Base-by-base conservation (phyloP, 2,888 invertebrate species). In the Lutraria lutraria region DNA sequence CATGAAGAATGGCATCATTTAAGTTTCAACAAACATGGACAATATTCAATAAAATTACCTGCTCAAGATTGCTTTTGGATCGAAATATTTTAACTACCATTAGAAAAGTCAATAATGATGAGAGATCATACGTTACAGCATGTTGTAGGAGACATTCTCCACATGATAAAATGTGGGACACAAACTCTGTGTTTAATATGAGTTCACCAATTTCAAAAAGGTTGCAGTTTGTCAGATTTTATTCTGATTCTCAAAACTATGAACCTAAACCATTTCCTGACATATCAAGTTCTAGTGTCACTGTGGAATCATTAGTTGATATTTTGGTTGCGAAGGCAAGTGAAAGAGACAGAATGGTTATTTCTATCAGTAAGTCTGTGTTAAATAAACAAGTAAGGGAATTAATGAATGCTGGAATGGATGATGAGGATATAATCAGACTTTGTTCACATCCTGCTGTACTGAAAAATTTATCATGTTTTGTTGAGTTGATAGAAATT, bases 321-420 rank as follows among this genome's bases (percentile, higher is more conserved):
- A 12, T n/a, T 43, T 76, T 88, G 43, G 12, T 76, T 29, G 60
- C 53, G 34, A 83, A 34, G 15, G 83, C 86, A 34, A 53, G 43
- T 83, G 88, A 88, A 68, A 80, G 29, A 31, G 88, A 88, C 29
- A 86, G 54, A 83, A 88, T 88, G 88, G 68, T 83, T 25, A n/a
- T 54, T 13, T 43, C 79, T 4, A 34, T 88, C 0, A 82, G 86
- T 34, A 76, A 56, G 25, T n/a, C 31, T 10, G 15, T n/a, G 10
- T 6, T 88, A 54, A 1, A 12, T 79, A 29, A 88, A 60, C 63
- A 85, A 21, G 52, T 88, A 8, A 52, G 12, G 43, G 34, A 21
- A 13, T n/a, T 88, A 8, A 21, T 86, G 43, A 31, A 79, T 19
- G 29, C 12, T 21, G 85, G 85, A 34, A 53, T 85, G 21, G 25